phyloP scores from a whole-genome alignment of 1,140 invertebrate species.

The Euglossa dilemma region DNA sequence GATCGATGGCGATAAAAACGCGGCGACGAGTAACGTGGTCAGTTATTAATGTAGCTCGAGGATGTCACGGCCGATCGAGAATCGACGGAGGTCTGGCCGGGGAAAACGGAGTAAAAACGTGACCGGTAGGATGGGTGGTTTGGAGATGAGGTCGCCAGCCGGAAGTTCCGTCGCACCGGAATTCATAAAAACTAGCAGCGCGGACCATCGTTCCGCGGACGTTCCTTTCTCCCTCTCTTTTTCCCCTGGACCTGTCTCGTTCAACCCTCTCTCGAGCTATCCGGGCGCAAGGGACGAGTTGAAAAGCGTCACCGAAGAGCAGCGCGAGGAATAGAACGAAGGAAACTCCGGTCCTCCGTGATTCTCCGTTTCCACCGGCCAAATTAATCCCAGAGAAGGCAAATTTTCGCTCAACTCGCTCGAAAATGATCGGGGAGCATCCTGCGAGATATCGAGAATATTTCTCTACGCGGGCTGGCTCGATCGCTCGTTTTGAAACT shows the following conservation, averaged over 20 bases:
- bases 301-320: conserved; percentile 41
- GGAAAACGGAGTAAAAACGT: conserved; percentile 40
- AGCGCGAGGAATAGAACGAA: conserved; percentile 5
- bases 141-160: conserved; percentile 70
- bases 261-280: conserved; percentile 37
- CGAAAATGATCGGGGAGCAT: neutral
- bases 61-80: conserved; percentile 52
- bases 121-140: conserved; percentile 41
- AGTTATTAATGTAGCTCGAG: conserved; percentile 52
- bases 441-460: neutral
- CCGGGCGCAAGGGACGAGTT: neutral
- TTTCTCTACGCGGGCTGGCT: neutral
- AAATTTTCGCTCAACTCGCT: conserved; percentile 15
- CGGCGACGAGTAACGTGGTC: conserved; percentile 51
- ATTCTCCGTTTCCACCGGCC: conserved; percentile 10
- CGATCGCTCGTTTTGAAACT: neutral
- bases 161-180: conserved; percentile 71
- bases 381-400: conserved; percentile 20
- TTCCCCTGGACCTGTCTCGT: conserved; percentile 33
- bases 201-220: conserved; percentile 42
- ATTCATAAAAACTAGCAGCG: conserved; percentile 71
- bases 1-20: conserved; percentile 50
- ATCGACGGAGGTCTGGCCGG: conserved; percentile 41
- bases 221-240: conserved; percentile 39
- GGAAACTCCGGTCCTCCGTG: conserved; percentile 20